Evolutionary conservation across 2,797 vertebrate genomes (phyloP).

Genomic region (Acipenser transmontanus): DNA sequence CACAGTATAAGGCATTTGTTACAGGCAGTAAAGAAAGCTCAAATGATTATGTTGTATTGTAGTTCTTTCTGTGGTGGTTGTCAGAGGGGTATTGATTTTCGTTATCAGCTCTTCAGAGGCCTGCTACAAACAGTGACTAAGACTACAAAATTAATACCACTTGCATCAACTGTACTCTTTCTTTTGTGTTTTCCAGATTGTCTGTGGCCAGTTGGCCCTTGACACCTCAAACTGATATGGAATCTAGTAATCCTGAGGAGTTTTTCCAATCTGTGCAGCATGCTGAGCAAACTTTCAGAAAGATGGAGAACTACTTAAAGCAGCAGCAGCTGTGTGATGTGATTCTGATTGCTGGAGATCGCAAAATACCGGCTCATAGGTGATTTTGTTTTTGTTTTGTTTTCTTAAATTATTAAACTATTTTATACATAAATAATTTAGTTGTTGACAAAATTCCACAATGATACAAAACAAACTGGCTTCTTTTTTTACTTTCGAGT

Average conservation of each 20-base stretch:
- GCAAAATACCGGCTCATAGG: slow-evolving; percentile 69
- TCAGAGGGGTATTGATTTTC: slow-evolving; percentile 11
- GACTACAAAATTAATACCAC: background rate
- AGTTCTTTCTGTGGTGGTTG: slow-evolving; percentile 6
- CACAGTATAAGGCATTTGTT: background rate
- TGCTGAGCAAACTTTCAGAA: slow-evolving; percentile 62
- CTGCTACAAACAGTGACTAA: background rate
- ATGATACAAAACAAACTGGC: no score
- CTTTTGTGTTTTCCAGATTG: slow-evolving; percentile 41
- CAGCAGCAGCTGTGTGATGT: slow-evolving; percentile 69
- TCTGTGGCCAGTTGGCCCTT: slow-evolving; percentile 41
- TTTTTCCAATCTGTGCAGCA: slow-evolving; percentile 67
- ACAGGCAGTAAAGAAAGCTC: background rate
- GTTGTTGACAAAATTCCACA: no score
- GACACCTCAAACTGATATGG: slow-evolving; percentile 52
- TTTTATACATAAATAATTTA: no score
- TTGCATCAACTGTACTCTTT: slow-evolving; percentile 11
- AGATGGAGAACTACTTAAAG: slow-evolving; percentile 68
- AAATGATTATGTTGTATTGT: slow-evolving; percentile 3
- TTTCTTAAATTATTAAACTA: no score
- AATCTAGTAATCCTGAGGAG: slow-evolving; percentile 56
- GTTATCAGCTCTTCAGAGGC: slow-evolving; percentile 8
- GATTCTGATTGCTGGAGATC: slow-evolving; percentile 61
- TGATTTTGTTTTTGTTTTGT: slow-evolving; percentile 22
- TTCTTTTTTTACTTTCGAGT: no score